Conservation (phyloP, 2,797 vertebrate genomes). For the Acanthis flammea region DNA sequence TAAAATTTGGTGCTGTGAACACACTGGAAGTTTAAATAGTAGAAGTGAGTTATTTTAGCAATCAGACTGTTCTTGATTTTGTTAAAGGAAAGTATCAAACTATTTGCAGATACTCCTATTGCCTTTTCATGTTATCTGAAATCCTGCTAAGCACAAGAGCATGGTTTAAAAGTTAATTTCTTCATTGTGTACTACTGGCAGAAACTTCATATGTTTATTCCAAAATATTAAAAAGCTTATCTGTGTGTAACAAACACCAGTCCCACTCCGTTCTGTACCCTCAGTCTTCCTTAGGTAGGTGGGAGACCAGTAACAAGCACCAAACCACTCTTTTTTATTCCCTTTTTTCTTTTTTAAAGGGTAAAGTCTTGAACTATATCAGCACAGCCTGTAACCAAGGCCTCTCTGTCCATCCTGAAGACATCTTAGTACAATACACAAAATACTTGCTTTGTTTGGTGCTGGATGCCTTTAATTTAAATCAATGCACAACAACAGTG, state of each 20-base stretch:
- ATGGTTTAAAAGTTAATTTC: background rate
- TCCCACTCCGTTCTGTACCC: background rate
- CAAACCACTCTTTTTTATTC: background rate
- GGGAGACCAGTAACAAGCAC: background rate
- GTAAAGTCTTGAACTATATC: background rate
- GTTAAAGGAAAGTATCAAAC: background rate
- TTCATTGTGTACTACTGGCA: background rate
- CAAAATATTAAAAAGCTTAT: background rate
- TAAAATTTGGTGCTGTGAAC: background rate
- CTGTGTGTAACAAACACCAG: background rate
- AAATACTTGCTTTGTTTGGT: conserved; percentile 48
- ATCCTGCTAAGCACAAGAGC: background rate
- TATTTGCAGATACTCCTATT: background rate
- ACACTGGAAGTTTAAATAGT: background rate
- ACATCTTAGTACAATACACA: conserved; percentile 32
- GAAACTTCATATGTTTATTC: background rate
- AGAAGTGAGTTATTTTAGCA: background rate
- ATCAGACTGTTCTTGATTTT: background rate
- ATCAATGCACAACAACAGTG: conserved; percentile 19
- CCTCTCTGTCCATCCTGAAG: conserved; percentile 30
- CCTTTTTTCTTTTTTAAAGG: background rate
- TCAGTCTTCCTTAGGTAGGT: background rate
- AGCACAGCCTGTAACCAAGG: background rate
- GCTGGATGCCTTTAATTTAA: conserved; percentile 24
- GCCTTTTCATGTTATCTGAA: background rate